Evolutionary conservation across 2,113 vertebrate genomes (phyloP).

Genomic region (Alethe diademata): DNA sequence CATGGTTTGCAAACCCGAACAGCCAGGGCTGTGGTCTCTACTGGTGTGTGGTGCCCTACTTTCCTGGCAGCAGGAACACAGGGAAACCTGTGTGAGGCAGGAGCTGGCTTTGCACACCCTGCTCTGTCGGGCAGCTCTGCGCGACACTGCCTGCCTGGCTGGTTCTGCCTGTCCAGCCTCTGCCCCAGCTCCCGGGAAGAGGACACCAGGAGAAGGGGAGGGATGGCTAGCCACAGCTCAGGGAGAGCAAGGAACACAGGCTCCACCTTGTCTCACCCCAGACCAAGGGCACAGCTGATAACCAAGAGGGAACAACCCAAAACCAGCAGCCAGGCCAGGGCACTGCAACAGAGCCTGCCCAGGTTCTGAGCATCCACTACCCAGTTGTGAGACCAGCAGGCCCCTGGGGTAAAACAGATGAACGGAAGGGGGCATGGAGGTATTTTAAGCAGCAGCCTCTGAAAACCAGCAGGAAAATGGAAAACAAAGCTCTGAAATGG

Average conservation of each 20-base stretch:
- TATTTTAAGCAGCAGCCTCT: background rate
- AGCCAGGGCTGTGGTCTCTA: rapidly evolving
- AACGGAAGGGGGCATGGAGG: background rate
- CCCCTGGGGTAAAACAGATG: background rate
- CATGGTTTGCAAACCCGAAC: background rate
- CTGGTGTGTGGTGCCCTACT: background rate
- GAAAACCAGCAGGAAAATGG: background rate
- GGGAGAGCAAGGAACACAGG: background rate
- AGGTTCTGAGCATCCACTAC: background rate
- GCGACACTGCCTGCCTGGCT: background rate
- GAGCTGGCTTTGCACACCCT: background rate
- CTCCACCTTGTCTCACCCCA: background rate
- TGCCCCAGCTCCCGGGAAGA: background rate
- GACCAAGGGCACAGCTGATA: rapidly evolving
- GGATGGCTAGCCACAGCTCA: background rate
- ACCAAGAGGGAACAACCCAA: background rate
- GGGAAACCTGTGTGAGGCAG: background rate
- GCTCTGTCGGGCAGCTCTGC: background rate
- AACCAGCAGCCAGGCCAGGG: background rate
- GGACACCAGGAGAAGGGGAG: background rate
- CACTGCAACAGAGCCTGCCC: background rate
- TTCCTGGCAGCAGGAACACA: rapidly evolving
- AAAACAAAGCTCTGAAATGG: background rate
- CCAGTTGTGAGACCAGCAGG: background rate
- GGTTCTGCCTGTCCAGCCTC: conserved; percentile 37